These are phyloP conservation scores for Anser cygnoides DNA, from an alignment of 2,113 vertebrate species.

Conservation along the genomic window DNA sequence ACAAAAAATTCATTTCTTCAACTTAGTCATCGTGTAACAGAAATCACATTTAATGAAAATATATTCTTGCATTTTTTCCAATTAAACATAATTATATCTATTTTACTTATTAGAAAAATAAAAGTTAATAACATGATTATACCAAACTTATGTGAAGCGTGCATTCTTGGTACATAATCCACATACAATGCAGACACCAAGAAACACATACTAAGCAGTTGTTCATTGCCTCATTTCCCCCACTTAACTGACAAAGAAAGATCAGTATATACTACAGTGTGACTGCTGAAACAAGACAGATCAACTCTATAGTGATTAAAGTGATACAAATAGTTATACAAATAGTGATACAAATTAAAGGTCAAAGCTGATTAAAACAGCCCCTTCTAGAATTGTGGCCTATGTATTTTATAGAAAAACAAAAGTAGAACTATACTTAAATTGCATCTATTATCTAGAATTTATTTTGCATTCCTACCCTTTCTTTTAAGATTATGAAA, in stretches of 20 bases:
- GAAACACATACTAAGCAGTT: background rate
- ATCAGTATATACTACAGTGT: background rate
- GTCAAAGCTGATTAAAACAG: background rate
- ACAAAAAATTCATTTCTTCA: background rate
- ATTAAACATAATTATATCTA: background rate
- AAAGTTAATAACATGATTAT: background rate
- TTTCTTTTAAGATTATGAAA: constrained; percentile 1
- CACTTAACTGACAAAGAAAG: background rate
- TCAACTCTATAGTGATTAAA: background rate
- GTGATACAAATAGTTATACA: too few relatives aligned
- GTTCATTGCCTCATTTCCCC: background rate
- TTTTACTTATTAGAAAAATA: background rate
- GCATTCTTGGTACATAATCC: background rate
- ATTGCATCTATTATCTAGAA: background rate
- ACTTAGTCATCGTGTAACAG: background rate
- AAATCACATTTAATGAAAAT: background rate
- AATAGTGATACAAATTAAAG: background rate
- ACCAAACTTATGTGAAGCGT: background rate
- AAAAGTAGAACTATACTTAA: background rate
- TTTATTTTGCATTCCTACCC: background rate
- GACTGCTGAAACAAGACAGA: background rate
- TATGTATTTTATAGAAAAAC: background rate
- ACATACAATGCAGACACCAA: background rate
- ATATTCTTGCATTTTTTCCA: background rate
- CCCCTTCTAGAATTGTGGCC: background rate